Base-by-base conservation (phyloP, 2,113 vertebrate genomes). In the Archocentrus centrarchus region DNA sequence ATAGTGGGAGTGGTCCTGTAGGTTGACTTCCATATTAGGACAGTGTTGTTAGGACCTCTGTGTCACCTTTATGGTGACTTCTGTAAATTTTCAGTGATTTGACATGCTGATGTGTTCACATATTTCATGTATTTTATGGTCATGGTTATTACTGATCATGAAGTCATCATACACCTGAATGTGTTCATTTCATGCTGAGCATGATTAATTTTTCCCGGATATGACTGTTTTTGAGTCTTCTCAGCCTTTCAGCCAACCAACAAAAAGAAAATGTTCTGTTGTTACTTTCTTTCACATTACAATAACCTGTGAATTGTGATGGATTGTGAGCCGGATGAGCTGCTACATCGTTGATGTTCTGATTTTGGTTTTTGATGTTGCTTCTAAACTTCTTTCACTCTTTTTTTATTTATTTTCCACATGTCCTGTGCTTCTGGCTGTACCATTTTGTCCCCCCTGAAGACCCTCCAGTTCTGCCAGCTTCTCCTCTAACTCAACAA, bases 381-480 rank as follows among this genome's bases (percentile, higher is more conserved):
- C 50, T 50, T 10, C 66, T 81, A 32, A 81, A 83, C 78, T 63
- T 75, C 62, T 84, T 70, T 73, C 9, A 20, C 55, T 55, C 17
- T 86, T 59, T 80, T 62, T 35, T 35, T 35, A 1, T 76, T 50
- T 68, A 50, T 68, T 80, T 47, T 88, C 64, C 70, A 35, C 86
- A 41, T 91, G 77, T 75, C 37, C 66, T 41, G 77, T 57, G 68
- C 44, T 32, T 13, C 47, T 64, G 22, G 37, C 18, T 70, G 32
- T 55, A 24, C 55, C 35, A 1, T 75, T 77, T 79, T 62, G 24
- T 80, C 59, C 78, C 75, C 78, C 75, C 32, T 17, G 63, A 94
- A 96, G 96, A 94, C 95, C 95, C 80, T 95, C 96, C 73, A 96
- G 94, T 91, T 96, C 96, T 7, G 85, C 94, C 85, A 96, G 94